Conservation (phyloP, 2,888 invertebrate species). For the Torymus aiolomorphi region DNA sequence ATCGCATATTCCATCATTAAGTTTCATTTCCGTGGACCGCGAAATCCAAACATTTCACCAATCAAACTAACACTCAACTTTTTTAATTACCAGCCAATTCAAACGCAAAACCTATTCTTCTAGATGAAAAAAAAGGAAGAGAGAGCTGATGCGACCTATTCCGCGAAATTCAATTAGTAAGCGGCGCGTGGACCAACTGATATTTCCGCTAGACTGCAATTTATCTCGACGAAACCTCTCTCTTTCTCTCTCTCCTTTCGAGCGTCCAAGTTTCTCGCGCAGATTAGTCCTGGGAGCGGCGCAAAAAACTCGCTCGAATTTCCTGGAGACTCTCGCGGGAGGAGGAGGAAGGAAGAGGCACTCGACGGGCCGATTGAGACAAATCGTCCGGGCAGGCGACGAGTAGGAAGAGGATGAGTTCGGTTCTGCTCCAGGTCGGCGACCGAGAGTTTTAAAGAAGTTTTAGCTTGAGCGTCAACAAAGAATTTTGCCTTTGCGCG, state of each 20-base stretch:
- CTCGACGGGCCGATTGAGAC: not conserved
- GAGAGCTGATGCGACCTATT: conserved; percentile 1
- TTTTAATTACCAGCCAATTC: not conserved
- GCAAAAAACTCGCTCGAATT: conserved; percentile 22
- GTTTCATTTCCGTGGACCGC: no score
- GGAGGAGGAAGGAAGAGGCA: not conserved
- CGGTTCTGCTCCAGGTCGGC: no score
- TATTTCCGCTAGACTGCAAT: conserved; percentile 39
- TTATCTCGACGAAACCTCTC: not conserved
- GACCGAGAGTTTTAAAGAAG: no score
- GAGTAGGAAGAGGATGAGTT: no score
- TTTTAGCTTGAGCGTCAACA: no score
- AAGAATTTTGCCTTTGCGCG: no score
- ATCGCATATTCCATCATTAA: no score
- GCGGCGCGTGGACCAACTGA: conserved; percentile 14
- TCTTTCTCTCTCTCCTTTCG: not conserved
- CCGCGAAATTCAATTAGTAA: conserved; percentile 40
- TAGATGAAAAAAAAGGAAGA: not conserved
- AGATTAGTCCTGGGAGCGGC: conserved; percentile 20
- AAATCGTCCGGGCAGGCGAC: no score
- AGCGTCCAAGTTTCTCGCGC: not conserved
- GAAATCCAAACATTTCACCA: no score
- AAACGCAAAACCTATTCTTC: not conserved
- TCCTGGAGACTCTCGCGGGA: not conserved
- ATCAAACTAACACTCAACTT: not conserved